A percentile compares a stretch with the other conserved stretches of the same genome.
Conservation (phyloP, 2,113 vertebrate genomes). For the Callipepla californica region DNA sequence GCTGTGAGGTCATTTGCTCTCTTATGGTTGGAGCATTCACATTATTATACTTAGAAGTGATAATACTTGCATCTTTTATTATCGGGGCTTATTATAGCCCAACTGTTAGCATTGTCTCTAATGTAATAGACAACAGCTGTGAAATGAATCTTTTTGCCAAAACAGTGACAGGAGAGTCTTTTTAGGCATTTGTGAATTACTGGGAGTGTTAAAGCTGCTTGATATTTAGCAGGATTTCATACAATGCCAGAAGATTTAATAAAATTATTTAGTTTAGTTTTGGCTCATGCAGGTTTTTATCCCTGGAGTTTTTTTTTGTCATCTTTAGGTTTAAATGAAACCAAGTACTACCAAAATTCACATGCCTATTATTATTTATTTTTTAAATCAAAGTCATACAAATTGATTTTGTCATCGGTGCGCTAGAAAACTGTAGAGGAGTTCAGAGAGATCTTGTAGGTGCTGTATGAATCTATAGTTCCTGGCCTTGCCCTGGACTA, state of each 20-base stretch:
- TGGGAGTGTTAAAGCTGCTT: neutral
- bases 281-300: neutral
- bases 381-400: neutral
- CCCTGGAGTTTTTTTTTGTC: neutral
- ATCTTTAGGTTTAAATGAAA: neutral
- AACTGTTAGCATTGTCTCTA: constrained; percentile 16
- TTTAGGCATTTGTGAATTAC: neutral
- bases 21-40: neutral
- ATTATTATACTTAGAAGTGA: neutral
- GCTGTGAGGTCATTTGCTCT: constrained; percentile 28
- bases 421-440: neutral
- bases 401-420: neutral
- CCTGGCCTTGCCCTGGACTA: neutral
- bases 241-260: neutral
- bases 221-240: neutral
- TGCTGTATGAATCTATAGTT: neutral
- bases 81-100: constrained; percentile 13
- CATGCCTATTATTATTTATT: neutral
- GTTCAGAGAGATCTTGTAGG: neutral
- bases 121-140: constrained; percentile 39
- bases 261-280: neutral
- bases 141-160: neutral
- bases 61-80: constrained; percentile 1
- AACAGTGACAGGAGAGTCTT: neutral
- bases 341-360: neutral